Conservation (phyloP, 2,797 vertebrate genomes). For the Labeo calbasu region DNA sequence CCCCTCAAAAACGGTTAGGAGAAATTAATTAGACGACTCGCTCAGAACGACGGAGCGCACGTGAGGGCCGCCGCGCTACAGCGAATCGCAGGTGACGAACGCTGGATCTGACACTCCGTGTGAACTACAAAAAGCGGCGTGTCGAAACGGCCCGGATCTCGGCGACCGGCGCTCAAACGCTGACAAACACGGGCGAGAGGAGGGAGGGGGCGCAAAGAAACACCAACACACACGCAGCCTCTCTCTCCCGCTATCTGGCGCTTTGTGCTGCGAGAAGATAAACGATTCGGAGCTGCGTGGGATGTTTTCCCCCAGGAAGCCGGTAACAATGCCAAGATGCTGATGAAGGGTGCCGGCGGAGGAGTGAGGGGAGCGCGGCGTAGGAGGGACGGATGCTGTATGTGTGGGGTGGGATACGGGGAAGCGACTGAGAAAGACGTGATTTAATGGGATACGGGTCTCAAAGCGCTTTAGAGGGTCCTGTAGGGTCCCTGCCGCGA, state of each 20-base stretch:
- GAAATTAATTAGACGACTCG: slow-evolving; percentile 1
- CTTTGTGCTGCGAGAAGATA: slow-evolving; percentile 68
- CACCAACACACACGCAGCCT: slow-evolving; percentile 48
- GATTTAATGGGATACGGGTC: slow-evolving; percentile 49
- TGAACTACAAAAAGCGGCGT: slow-evolving; percentile 33
- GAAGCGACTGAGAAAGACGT: slow-evolving; percentile 3
- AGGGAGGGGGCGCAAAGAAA: slow-evolving; percentile 45
- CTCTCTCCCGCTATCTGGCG: slow-evolving; percentile 59
- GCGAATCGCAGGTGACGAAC: neutral
- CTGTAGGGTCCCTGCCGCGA: neutral
- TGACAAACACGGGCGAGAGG: slow-evolving; percentile 51
- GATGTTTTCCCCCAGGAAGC: slow-evolving; percentile 63
- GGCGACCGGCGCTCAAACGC: slow-evolving; percentile 34
- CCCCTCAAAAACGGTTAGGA: neutral
- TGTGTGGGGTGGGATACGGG: neutral
- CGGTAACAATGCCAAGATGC: slow-evolving; percentile 60
- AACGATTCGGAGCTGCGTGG: slow-evolving; percentile 65
- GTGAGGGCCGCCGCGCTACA: neutral
- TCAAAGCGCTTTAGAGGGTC: slow-evolving; percentile 49
- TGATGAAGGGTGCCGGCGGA: slow-evolving; percentile 42
- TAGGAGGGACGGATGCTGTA: slow-evolving; percentile 7
- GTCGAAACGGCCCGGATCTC: slow-evolving; percentile 6
- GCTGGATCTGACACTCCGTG: slow-evolving; percentile 41
- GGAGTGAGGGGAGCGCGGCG: slow-evolving; percentile 16
- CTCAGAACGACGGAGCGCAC: neutral